phyloP scores from a whole-genome alignment of 2,113 vertebrate species.

The Cheilinus undulatus region DNA sequence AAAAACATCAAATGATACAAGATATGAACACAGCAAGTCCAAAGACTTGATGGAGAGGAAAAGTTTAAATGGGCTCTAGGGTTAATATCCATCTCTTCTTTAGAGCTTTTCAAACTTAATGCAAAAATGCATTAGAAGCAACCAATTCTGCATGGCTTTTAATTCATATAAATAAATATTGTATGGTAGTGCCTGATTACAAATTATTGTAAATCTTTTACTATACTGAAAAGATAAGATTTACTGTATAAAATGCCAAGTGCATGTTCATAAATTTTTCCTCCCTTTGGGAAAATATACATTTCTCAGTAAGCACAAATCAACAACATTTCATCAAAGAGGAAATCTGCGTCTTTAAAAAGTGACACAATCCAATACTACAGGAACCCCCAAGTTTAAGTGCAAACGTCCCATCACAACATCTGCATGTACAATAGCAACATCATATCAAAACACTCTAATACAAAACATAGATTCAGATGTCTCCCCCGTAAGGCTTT shows the following conservation, averaged over 20 bases:
- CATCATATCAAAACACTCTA: slow-evolving; percentile 72
- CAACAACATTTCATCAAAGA: slow-evolving; percentile 45
- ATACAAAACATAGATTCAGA: slow-evolving; percentile 65
- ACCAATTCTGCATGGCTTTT: slow-evolving; percentile 48
- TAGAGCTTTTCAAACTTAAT: slow-evolving; percentile 28
- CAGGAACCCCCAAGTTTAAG: slow-evolving; percentile 69
- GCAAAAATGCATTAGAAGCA: slow-evolving; percentile 45
- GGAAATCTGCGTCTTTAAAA: slow-evolving; percentile 64
- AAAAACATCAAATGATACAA: slow-evolving; percentile 32
- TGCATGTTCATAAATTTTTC: slow-evolving; percentile 77
- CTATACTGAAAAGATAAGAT: slow-evolving; percentile 52
- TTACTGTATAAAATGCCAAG: slow-evolving; percentile 75
- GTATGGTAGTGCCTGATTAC: slow-evolving; percentile 56
- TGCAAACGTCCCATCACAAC: slow-evolving; percentile 71
- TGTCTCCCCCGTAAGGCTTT: slow-evolving; percentile 69
- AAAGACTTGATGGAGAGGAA: not conserved
- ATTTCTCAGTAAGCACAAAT: slow-evolving; percentile 50
- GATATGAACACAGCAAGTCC: slow-evolving; percentile 3
- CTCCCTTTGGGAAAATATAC: slow-evolving; percentile 65
- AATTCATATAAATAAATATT: slow-evolving; percentile 65
- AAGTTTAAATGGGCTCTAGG: slow-evolving; percentile 20
- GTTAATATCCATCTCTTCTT: slow-evolving; percentile 18
- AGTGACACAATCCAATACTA: slow-evolving; percentile 72
- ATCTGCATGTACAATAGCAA: slow-evolving; percentile 76
- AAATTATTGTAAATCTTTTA: slow-evolving; percentile 39